Percentiles rank a stretch among this genome's conserved stretches.
phyloP scores from a whole-genome alignment of 2,797 vertebrate genomes.

The Mastacembelus armatus region DNA sequence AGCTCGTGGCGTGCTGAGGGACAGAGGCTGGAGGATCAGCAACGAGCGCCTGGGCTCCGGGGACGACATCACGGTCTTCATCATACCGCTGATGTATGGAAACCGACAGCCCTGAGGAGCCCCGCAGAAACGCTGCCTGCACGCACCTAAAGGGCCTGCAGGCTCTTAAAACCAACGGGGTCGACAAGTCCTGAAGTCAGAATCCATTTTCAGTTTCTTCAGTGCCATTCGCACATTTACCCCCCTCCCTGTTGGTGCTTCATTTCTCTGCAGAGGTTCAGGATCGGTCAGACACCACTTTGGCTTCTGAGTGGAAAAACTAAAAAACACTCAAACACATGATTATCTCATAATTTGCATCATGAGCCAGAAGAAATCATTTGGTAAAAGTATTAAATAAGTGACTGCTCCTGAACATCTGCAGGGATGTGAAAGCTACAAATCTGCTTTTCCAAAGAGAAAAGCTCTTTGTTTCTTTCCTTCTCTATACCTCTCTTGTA shows the following conservation, averaged over 20 bases:
- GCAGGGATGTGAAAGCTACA: constrained; percentile 33
- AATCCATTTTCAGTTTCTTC: constrained; percentile 22
- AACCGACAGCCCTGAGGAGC: constrained; percentile 86
- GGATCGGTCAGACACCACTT: constrained; percentile 1
- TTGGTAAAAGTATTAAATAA: not conserved
- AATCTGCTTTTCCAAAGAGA: constrained; percentile 16
- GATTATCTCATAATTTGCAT: not conserved
- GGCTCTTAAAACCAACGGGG: constrained; percentile 16
- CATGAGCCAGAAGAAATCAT: not conserved
- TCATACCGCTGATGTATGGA: constrained; percentile 94
- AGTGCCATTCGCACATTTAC: constrained; percentile 35
- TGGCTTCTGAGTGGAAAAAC: not conserved
- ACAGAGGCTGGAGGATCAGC: constrained; percentile 96
- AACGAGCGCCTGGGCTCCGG: constrained; percentile 96
- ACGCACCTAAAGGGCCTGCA: constrained; percentile 1
- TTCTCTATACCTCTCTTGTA: constrained; percentile 20
- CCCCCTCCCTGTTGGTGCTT: constrained; percentile 22
- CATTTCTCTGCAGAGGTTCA: constrained; percentile 35
- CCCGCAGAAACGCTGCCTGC: not conserved
- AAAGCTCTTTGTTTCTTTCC: not conserved
- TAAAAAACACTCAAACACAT: constrained; percentile 1
- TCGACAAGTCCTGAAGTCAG: constrained; percentile 13
- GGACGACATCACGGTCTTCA: constrained; percentile 96
- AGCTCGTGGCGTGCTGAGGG: constrained; percentile 93
- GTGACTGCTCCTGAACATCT: constrained; percentile 27